phyloP scores from a whole-genome alignment of 1,140 invertebrate species.

The Gryllus bimaculatus region DNA sequence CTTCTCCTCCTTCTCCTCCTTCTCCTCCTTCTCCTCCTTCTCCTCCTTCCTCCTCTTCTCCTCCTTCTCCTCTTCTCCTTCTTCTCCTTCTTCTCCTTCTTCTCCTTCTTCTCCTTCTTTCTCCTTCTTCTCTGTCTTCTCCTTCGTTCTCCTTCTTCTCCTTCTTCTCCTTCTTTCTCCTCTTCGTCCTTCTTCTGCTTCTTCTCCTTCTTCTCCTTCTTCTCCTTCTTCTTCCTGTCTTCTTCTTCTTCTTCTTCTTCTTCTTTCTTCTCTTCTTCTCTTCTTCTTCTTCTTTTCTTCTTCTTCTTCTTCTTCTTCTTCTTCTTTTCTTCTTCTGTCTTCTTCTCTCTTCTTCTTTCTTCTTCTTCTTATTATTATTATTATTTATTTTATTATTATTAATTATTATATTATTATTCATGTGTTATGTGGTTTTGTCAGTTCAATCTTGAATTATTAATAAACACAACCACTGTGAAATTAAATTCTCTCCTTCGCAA shows the following conservation, averaged over 20 bases:
- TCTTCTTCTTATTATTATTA: too few species aligned
- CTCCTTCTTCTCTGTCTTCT: background rate
- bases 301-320: background rate
- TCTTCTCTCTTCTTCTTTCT: background rate
- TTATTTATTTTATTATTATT: too few species aligned
- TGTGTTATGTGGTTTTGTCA: too few species aligned
- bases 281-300: background rate
- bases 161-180: background rate
- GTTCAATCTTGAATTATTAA: too few species aligned
- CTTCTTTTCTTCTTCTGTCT: background rate
- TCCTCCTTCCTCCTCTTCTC: background rate
- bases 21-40: background rate
- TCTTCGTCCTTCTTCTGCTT: background rate
- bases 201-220: background rate
- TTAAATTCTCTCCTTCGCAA: too few species aligned
- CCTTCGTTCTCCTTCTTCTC: background rate
- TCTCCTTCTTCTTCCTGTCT: background rate
- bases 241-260: background rate
- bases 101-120: background rate
- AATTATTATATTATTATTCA: too few species aligned
- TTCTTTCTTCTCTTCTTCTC: background rate
- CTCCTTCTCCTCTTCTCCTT: background rate
- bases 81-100: background rate
- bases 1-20: background rate
- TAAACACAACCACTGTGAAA: too few species aligned